phyloP scores from a whole-genome alignment of 2,888 invertebrate species.

The Drosophila niveifrons region DNA sequence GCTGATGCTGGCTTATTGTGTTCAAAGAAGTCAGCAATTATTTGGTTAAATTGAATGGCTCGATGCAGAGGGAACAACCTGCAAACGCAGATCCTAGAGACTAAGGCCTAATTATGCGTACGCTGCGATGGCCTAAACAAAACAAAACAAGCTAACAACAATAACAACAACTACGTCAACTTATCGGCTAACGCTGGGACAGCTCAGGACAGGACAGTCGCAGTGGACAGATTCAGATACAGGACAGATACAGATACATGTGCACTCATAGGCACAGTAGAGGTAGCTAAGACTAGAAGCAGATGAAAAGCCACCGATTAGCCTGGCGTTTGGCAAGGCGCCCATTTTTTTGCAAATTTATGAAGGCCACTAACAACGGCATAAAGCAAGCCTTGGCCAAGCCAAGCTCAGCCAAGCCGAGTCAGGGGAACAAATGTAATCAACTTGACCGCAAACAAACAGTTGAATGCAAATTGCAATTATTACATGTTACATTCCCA shows the following conservation, averaged over 20 bases:
- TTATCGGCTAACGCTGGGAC: conserved; percentile 27
- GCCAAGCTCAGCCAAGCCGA: too few relatives aligned
- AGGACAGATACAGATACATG: background rate
- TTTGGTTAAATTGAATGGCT: conserved; percentile 60
- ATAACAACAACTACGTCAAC: conserved; percentile 35
- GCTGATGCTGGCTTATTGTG: conserved; percentile 62
- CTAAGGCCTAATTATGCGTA: conserved; percentile 75
- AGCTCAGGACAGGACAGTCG: conserved; percentile 15
- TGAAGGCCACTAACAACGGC: conserved; percentile 77
- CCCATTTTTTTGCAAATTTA: conserved; percentile 67
- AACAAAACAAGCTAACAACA: conserved; percentile 56
- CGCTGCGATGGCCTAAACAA: conserved; percentile 46
- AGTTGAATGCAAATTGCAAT: conserved; percentile 78
- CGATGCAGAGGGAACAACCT: conserved; percentile 37
- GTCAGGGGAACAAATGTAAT: conserved; percentile 50
- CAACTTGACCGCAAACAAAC: conserved; percentile 59
- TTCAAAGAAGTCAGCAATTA: conserved; percentile 66
- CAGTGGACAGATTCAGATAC: conserved; percentile 10
- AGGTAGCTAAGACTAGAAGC: background rate
- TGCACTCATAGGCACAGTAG: conserved; percentile 8
- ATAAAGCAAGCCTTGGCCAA: conserved; percentile 40
- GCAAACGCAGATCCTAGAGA: conserved; percentile 29
- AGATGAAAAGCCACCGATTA: conserved; percentile 79
- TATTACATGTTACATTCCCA: conserved; percentile 25
- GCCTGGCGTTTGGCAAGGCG: conserved; percentile 61